Conservation (phyloP, 64 coral and sea anemone species). For the Dendrophyllia cribrosa region DNA sequence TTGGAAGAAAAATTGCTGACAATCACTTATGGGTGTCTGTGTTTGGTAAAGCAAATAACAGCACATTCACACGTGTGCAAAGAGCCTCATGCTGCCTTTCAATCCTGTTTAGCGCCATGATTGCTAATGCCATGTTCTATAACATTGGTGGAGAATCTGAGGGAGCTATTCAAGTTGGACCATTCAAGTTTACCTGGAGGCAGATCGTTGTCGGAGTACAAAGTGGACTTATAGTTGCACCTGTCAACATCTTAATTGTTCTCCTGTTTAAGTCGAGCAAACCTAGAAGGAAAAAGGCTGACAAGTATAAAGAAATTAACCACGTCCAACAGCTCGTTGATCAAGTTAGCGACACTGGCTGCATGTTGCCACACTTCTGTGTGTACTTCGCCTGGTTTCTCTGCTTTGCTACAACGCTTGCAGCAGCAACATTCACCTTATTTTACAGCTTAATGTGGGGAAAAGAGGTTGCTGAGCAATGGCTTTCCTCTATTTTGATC, state of each 20-base stretch:
- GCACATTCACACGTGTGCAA: constrained; percentile 62
- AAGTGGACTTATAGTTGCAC: constrained; percentile 28
- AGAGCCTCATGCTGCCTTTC: constrained; percentile 55
- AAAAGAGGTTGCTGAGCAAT: constrained; percentile 76
- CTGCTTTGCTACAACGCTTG: constrained; percentile 58
- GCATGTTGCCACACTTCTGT: constrained; percentile 48
- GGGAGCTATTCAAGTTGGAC: constrained; percentile 6
- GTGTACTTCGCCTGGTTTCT: constrained; percentile 76
- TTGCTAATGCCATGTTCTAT: constrained; percentile 70
- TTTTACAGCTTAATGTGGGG: constrained; percentile 91
- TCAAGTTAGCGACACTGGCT: background rate
- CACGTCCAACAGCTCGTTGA: background rate
- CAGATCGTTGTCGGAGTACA: constrained; percentile 22
- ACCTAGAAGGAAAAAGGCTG: background rate
- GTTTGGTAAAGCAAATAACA: constrained; percentile 28
- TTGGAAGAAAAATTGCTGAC: constrained; percentile 7
- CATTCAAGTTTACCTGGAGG: constrained; percentile 25
- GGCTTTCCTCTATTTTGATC: constrained; percentile 85
- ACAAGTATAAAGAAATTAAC: background rate
- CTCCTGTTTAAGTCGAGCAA: constrained; percentile 5
- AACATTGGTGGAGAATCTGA: constrained; percentile 5
- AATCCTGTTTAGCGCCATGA: constrained; percentile 45
- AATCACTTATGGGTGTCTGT: constrained; percentile 66
- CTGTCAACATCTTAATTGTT: constrained; percentile 4
- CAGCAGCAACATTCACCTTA: constrained; percentile 66